Evolutionary conservation across 2,113 vertebrate species (phyloP), one percentile per base, ranked within the genome.

Genomic region (Alectura lathami): DNA sequence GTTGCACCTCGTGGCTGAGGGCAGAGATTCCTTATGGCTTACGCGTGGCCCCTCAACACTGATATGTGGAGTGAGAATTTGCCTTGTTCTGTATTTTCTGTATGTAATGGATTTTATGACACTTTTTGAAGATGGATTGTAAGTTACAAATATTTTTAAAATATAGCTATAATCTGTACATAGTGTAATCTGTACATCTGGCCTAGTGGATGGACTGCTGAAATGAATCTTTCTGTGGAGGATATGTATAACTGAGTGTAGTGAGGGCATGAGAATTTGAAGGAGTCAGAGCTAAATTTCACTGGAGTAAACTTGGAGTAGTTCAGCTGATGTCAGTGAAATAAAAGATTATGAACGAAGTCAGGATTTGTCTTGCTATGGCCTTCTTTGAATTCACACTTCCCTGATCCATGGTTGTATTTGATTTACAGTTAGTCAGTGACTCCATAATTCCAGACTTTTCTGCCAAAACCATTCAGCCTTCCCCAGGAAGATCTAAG

Each of bases 401-500:
- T 93, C 72, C 85, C 86, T 89, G 38, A 82, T 85, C 73, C 34
- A 20, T 62, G 30, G 29, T 86, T 94, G 90, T 67, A 91, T 32
- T 66, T 95, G 91, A 91, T 81, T 87, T 84, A 43, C 78, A 89
- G 83, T 84, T 96, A 91, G 63, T 69, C 66, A 84, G 51, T 95
- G 86, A 94, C 63, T 95, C 84, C 36, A 66, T 80, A 95, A 95
- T 96, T 96, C 85, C 68, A 93, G 77, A 72, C 59, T 89, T 91
- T 94, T 97, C 81, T 96, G 96, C 81, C 92, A 91, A 92, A 95
- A 66, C 26, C 57, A 68, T 59, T 90, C 85, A 87, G 76, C 91
- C 83, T 89, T 93, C 81, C 75, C 88, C 80, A 86, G 72, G 85
- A 62, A 94, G 94, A 94, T 96, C 90, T 97, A 89, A 97, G 86